phyloP scores from a whole-genome alignment of 2,797 vertebrate genomes.

The Taeniopygia guttata region DNA sequence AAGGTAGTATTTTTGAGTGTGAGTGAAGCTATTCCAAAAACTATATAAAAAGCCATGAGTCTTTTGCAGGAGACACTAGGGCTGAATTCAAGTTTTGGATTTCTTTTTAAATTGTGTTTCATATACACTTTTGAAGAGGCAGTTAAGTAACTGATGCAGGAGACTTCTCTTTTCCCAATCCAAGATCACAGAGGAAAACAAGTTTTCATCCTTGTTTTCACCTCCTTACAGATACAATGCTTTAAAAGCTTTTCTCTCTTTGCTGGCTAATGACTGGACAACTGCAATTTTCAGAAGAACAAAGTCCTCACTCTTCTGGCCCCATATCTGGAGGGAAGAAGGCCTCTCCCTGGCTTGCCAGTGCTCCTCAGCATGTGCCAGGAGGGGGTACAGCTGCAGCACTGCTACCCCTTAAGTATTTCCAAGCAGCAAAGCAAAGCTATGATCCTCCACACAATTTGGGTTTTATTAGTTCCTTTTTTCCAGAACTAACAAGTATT shows the following conservation, averaged over 20 bases:
- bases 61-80: neutral
- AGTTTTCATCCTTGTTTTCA: neutral
- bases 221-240: neutral
- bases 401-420: neutral
- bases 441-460: fast-evolving
- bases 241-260: neutral
- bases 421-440: neutral
- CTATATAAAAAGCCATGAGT: neutral
- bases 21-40: neutral
- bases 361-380: fast-evolving
- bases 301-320: neutral
- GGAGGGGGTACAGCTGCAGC: fast-evolving
- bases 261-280: neutral
- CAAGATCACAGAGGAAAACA: fast-evolving
- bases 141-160: neutral
- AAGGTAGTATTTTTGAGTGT: neutral
- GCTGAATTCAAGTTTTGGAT: neutral
- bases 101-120: neutral
- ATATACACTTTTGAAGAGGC: neutral
- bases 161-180: neutral
- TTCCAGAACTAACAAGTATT: neutral
- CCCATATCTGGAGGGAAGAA: neutral
- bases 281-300: neutral
- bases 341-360: neutral
- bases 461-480: neutral